These are phyloP conservation scores for Propsilocerus akamusi DNA, from an alignment of 1,140 invertebrate genomes.

Conservation along the genomic window DNA sequence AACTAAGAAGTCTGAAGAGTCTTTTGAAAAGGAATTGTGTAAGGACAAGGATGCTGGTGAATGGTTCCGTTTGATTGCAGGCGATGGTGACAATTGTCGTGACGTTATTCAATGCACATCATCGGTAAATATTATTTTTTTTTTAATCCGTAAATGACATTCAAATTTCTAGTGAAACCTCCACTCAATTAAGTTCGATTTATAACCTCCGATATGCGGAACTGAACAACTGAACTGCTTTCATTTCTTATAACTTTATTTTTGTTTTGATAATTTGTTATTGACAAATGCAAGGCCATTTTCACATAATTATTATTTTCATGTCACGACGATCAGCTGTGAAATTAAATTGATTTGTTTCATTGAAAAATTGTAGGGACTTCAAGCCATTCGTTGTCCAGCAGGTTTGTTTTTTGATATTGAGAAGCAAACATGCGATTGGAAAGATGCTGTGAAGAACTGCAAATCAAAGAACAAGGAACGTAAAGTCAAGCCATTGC, in stretches of 20 bases:
- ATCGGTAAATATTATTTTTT: constrained; percentile 40
- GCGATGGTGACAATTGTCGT: constrained; percentile 81
- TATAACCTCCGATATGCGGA: no score
- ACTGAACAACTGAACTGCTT: no score
- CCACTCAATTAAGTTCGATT: no score
- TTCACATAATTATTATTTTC: no score
- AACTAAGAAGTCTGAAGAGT: constrained; percentile 58
- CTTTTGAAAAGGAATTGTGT: constrained; percentile 73
- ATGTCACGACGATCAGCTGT: no score
- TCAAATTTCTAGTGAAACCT: no score
- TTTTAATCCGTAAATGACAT: no score
- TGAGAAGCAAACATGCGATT: constrained; percentile 90
- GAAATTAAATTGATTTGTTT: no score
- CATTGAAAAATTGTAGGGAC: constrained; percentile 56
- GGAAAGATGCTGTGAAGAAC: constrained; percentile 86
- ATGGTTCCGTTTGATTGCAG: constrained; percentile 79
- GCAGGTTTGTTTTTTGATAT: constrained; percentile 88
- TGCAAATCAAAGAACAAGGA: constrained; percentile 84
- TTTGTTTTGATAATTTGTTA: no score
- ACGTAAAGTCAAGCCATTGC: constrained; percentile 69
- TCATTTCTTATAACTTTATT: no score
- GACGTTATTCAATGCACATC: constrained; percentile 92
- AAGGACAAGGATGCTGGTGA: constrained; percentile 90
- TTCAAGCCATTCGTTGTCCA: constrained; percentile 83
- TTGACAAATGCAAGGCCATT: no score